Conservation (phyloP, 2,113 vertebrate genomes). For the Myrmecobius fasciatus region DNA sequence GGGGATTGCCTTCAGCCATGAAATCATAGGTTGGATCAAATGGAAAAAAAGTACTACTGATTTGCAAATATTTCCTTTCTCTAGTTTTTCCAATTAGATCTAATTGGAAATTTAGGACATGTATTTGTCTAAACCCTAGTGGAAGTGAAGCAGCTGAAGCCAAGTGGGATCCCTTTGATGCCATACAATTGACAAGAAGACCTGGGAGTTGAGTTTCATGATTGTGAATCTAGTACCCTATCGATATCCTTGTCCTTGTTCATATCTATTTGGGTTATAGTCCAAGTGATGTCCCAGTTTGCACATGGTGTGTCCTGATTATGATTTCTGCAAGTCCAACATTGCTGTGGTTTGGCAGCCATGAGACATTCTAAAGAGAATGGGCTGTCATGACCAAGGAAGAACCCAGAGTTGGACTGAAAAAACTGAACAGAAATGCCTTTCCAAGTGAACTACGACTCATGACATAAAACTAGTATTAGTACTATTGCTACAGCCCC, state of each 20-base stretch:
- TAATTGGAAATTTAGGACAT: neutral
- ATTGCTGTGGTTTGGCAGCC: neutral
- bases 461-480: neutral
- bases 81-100: neutral
- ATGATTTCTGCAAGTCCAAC: neutral
- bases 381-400: neutral
- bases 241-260: neutral
- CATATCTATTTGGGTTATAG: neutral
- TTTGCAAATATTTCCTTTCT: neutral
- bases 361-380: neutral
- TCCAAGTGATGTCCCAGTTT: neutral
- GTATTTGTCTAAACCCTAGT: neutral
- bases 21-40: neutral
- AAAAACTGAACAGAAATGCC: neutral
- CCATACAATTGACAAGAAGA: neutral
- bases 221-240: neutral
- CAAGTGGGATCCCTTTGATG: neutral
- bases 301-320: neutral
- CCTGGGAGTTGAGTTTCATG: neutral
- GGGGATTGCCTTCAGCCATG: neutral
- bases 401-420: neutral
- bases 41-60: neutral
- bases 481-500: neutral
- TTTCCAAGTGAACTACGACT: neutral
- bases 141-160: neutral